These are phyloP conservation scores for Rutpela maculata DNA, from an alignment of 2,888 invertebrate genomes.

Conservation along the genomic window DNA sequence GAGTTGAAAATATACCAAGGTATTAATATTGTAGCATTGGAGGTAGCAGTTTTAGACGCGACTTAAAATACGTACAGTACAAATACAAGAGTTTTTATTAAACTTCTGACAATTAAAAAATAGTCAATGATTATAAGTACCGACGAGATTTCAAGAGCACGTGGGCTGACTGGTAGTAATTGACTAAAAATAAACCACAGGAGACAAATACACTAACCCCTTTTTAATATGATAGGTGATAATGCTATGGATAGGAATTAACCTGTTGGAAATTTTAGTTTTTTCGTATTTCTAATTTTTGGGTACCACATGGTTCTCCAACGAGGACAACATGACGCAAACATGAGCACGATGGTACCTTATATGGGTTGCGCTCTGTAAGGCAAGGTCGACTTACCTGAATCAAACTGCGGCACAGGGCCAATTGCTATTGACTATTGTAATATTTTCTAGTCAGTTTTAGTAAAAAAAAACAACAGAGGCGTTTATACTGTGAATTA, in stretches of 20 bases:
- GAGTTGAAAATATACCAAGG: too few species aligned
- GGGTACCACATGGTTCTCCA: conserved; percentile 54
- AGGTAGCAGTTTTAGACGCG: neutral
- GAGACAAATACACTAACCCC: neutral
- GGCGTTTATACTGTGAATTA: conserved; percentile 4
- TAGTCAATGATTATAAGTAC: neutral
- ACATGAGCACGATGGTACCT: conserved; percentile 65
- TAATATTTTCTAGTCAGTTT: conserved; percentile 17
- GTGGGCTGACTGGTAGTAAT: neutral
- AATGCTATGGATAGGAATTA: neutral
- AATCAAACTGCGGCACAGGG: conserved; percentile 49
- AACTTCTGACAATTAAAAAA: neutral
- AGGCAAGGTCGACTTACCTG: conserved; percentile 65
- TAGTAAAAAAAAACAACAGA: conserved; percentile 5
- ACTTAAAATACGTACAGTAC: neutral
- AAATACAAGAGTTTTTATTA: neutral
- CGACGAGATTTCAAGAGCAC: neutral
- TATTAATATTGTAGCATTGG: too few species aligned
- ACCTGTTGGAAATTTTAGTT: neutral
- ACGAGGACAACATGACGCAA: conserved; percentile 65
- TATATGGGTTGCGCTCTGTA: conserved; percentile 65
- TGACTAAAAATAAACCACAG: neutral
- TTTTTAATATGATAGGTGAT: neutral
- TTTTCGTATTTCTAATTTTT: conserved; percentile 34
- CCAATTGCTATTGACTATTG: conserved; percentile 30